These are phyloP conservation scores for Drosophila sordidula DNA, from an alignment of 2,888 invertebrate species.

Conservation along the genomic window DNA sequence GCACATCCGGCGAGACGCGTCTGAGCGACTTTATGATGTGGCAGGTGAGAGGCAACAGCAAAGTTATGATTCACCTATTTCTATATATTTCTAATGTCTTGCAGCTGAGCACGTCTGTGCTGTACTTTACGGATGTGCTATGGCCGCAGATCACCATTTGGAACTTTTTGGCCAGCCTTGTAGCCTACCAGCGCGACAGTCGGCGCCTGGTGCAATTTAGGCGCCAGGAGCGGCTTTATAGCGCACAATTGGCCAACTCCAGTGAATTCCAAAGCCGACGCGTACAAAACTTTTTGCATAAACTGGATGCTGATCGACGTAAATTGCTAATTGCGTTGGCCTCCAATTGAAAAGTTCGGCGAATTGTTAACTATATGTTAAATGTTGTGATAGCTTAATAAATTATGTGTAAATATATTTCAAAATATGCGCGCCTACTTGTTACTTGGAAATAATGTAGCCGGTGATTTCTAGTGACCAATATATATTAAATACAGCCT, in stretches of 20 bases:
- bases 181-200: conserved; percentile 90
- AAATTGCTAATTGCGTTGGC: conserved; percentile 63
- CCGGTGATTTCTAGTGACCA: background rate
- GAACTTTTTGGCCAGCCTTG: conserved; percentile 94
- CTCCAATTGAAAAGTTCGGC: conserved; percentile 37
- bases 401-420: conserved; percentile 27
- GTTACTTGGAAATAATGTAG: background rate
- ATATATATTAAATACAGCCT: no score
- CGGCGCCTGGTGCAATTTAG: conserved; percentile 57
- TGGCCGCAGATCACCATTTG: conserved; percentile 99
- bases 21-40: conserved; percentile 97
- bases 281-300: conserved; percentile 75
- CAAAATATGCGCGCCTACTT: background rate
- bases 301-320: conserved; percentile 72
- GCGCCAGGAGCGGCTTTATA: conserved; percentile 49
- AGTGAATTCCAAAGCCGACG: conserved; percentile 68
- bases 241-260: conserved; percentile 55
- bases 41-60: conserved; percentile 88
- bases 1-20: conserved; percentile 98
- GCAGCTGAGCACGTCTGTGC: conserved; percentile 90
- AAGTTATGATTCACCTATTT: conserved; percentile 53
- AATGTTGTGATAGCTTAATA: conserved; percentile 42
- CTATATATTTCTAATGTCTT: background rate
- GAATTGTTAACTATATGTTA: conserved; percentile 28
- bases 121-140: conserved; percentile 94